phyloP scores from a whole-genome alignment of 2,888 invertebrate genomes.

The Acrobeloides nanus region DNA sequence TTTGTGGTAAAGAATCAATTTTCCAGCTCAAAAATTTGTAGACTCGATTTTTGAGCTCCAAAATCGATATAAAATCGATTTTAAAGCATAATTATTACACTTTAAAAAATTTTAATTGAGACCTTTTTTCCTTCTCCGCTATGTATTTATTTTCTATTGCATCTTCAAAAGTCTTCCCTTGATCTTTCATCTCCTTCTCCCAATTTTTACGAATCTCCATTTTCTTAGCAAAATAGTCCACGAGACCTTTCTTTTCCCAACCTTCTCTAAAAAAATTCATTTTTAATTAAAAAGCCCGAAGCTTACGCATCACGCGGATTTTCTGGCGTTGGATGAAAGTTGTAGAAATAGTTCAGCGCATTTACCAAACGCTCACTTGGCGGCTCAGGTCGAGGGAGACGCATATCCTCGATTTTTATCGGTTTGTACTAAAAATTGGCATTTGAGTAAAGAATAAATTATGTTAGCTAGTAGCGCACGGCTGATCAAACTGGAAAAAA shows the following conservation, averaged over 20 bases:
- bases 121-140: slow-evolving; percentile 11
- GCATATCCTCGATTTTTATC: slow-evolving; percentile 78
- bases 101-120: too few relatives aligned
- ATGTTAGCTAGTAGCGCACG: too few relatives aligned
- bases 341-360: slow-evolving; percentile 89
- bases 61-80: too few relatives aligned
- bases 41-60: too few relatives aligned
- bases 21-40: too few relatives aligned
- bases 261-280: slow-evolving; percentile 66
- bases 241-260: slow-evolving; percentile 93
- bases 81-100: too few relatives aligned
- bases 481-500: too few relatives aligned
- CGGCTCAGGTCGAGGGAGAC: slow-evolving; percentile 87
- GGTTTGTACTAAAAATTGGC: slow-evolving; percentile 67
- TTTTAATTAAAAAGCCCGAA: slow-evolving; percentile 5
- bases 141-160: slow-evolving; percentile 22
- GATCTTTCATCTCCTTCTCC: slow-evolving; percentile 21
- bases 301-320: slow-evolving; percentile 70
- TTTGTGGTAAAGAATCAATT: too few relatives aligned
- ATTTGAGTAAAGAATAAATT: background rate
- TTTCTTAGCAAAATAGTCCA: slow-evolving; percentile 64
- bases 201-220: slow-evolving; percentile 15
- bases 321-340: slow-evolving; percentile 72
- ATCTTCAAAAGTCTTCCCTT: slow-evolving; percentile 31
- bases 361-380: slow-evolving; percentile 84